Conservation (phyloP, 1,140 invertebrate genomes). For the Whitmania pigra region DNA sequence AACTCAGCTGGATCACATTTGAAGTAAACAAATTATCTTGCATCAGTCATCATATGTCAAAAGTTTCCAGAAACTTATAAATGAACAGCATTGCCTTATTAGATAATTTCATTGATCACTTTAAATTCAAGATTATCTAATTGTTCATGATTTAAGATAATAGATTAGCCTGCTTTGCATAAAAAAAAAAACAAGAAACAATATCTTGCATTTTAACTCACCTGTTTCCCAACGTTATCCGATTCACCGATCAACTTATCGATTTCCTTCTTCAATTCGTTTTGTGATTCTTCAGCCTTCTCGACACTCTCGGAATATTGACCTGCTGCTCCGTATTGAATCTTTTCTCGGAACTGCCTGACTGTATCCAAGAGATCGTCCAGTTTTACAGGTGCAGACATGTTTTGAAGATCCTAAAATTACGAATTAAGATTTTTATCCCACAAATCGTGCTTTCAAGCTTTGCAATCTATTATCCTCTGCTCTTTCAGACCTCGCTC, state of each 20-base stretch:
- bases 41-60: not conserved
- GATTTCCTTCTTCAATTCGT: slow-evolving; percentile 7
- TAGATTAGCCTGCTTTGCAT: not conserved
- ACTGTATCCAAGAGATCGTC: not conserved
- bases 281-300: not conserved
- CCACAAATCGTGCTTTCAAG: too few relatives aligned
- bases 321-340: not conserved
- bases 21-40: not conserved
- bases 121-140: not conserved
- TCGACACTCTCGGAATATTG: slow-evolving; percentile 6
- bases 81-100: not conserved
- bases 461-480: too few relatives aligned
- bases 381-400: not conserved
- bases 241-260: not conserved
- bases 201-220: not conserved
- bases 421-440: too few relatives aligned
- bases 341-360: slow-evolving; percentile 1
- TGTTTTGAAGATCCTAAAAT: not conserved
- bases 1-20: not conserved
- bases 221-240: not conserved
- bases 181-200: not conserved
- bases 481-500: too few relatives aligned
- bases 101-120: not conserved
- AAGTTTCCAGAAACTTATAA: not conserved
- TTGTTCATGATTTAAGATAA: not conserved